Conservation (phyloP, 2,797 vertebrate genomes). For the Zenarchopterus dispar region DNA sequence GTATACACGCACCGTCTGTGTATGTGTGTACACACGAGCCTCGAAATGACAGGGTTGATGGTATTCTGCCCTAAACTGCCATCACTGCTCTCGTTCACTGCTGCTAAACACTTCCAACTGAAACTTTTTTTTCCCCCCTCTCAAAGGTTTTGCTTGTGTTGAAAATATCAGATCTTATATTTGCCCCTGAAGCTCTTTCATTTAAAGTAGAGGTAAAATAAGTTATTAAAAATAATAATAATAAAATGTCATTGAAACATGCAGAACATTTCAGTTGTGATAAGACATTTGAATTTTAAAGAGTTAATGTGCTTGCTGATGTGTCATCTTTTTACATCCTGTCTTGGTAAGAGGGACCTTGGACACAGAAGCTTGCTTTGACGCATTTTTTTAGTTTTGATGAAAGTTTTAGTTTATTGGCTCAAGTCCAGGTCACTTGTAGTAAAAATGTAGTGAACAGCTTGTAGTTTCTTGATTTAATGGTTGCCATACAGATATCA, state of each 20-base stretch:
- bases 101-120: not conserved
- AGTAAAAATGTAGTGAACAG: too few species aligned
- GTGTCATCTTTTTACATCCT: too few species aligned
- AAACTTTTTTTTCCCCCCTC: not conserved
- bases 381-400: too few species aligned
- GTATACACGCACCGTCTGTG: conserved; percentile 1
- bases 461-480: too few species aligned
- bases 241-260: not conserved
- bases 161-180: not conserved
- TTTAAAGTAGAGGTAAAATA: not conserved
- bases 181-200: not conserved
- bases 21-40: conserved; percentile 6
- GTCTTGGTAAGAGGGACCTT: too few species aligned
- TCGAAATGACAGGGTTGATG: conserved; percentile 50
- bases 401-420: too few species aligned
- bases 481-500: too few species aligned
- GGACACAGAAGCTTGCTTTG: too few species aligned
- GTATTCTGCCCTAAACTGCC: conserved; percentile 15
- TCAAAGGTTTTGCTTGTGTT: conserved; percentile 17
- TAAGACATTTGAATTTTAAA: not conserved
- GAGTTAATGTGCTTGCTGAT: too few species aligned
- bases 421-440: too few species aligned
- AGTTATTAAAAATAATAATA: not conserved
- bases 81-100: conserved; percentile 1
- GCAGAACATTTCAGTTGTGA: not conserved